Evolutionary conservation across 2,113 vertebrate species (phyloP), one percentile per base, ranked within the genome.

Genomic region (Poeciliopsis prolifica): DNA sequence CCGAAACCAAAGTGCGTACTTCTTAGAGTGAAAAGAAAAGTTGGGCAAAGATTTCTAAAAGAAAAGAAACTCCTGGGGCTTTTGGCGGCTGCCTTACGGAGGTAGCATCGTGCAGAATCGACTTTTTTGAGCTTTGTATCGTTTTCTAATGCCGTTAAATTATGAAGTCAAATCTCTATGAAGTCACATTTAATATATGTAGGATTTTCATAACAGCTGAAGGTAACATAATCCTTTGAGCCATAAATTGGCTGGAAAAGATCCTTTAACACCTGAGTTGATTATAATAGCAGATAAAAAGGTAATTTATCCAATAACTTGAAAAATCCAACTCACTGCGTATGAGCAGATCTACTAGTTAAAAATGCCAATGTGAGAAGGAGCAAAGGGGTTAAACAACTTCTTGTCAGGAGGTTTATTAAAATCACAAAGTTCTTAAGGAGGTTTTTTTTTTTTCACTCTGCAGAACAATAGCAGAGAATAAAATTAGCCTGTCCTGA

Each of bases 401-500:
- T 24, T 58, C 22, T n/a, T 9, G 7, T n/a, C 51, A 58, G 24
- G 2, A 3, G 10, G 9, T 58, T 10, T 48, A 6, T n/a, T n/a
- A n/a, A n/a, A 9, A 58, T 58, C 24, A 17, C 44, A 19, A 29
- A 29, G 51, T 75, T 76, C 35, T 72, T 79, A n/a, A 58, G 8
- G 48, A 40, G 35, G 10, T 37, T 37, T 11, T 3, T 29, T 29
- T 29, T 29, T 29, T 29, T 29, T 75, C 22, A 28, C 76, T 74
- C 67, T 58, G 58, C 61, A 61, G 28, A 85, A 33, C 58, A 61
- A 70, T 67, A 24, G 17, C 7, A n/a, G 51, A 58, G n/a, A 58
- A n/a, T n/a, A n/a, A n/a, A 58, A 54, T 81, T 81, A 78, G 28
- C 72, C 54, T 87, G 81, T 88, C 84, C 82, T 64, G 79, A 74